These are phyloP conservation scores for Pantherophis guttatus DNA, from an alignment of 2,113 vertebrate species.

Conservation along the genomic window DNA sequence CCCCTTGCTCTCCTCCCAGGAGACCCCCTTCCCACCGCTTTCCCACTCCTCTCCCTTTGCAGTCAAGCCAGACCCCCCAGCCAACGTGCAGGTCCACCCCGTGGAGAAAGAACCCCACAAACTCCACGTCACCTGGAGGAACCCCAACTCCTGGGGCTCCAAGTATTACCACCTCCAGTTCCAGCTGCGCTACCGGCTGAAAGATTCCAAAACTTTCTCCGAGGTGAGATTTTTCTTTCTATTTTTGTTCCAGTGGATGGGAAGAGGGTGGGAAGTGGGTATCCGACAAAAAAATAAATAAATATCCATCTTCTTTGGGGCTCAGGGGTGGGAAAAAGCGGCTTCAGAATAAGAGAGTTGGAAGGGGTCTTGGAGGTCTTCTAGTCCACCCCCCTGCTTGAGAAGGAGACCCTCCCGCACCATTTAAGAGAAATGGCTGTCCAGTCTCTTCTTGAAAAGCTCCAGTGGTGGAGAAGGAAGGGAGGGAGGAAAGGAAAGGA, in stretches of 20 bases:
- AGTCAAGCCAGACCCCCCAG: slow-evolving; percentile 71
- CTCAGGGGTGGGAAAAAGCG: neutral
- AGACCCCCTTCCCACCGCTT: neutral
- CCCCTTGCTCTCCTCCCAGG: fast-evolving
- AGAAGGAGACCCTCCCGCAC: too few relatives aligned
- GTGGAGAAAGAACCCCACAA: slow-evolving; percentile 37
- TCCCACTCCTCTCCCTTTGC: neutral
- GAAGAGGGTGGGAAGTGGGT: neutral
- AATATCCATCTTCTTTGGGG: neutral
- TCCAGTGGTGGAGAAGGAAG: too few relatives aligned
- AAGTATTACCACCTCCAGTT: slow-evolving; percentile 64
- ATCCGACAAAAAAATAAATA: too few relatives aligned
- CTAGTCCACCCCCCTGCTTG: too few relatives aligned
- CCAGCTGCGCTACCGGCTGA: slow-evolving; percentile 66
- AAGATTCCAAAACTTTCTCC: slow-evolving; percentile 3
- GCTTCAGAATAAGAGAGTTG: neutral
- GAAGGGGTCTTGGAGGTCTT: too few relatives aligned
- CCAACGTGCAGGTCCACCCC: slow-evolving; percentile 40
- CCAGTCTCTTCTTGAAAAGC: too few relatives aligned
- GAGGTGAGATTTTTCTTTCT: slow-evolving; percentile 21
- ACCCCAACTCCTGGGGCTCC: slow-evolving; percentile 64
- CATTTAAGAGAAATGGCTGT: too few relatives aligned
- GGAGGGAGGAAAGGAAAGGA: too few relatives aligned
- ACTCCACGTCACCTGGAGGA: slow-evolving; percentile 64
- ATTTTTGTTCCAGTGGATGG: too few relatives aligned